Base-by-base conservation (phyloP, 1,140 invertebrate species). In the Radopholus similis region DNA sequence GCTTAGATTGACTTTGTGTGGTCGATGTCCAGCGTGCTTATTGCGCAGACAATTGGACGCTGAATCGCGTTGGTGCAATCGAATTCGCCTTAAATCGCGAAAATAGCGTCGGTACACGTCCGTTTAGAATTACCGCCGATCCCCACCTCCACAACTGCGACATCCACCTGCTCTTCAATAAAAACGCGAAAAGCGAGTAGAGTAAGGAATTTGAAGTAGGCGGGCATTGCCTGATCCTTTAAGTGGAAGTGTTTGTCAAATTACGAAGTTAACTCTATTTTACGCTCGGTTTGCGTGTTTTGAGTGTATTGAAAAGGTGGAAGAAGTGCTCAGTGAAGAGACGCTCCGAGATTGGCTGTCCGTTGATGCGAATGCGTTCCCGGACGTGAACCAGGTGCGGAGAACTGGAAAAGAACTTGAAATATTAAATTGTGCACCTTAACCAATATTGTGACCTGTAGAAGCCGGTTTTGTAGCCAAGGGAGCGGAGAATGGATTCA, bases 131-230 rank as follows among this genome's bases (percentile, higher is more conserved):
- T 62, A 62, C 59, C 59, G 0, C 96, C 96, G 72, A 99, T 95
- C 11, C 96, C 96, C 49, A 97, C 95, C 86, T 99, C 96, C 6
- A 98, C 81, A 40, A 99, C 88, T 1, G 90, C 91, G 6, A 95
- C 93, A 83, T 98, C 92, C 21, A 88, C 85, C 70, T 91, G 88
- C 80, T 93, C 89, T 58, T 88, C 84, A 0, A 93, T 51, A 83
- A 98, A 97, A 3, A 95, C 84, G 77, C 94, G 88, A 73, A 95
- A 91, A 15, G 91, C 90, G 85, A 98, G 85, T 15, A 97, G 85
- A 0, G 94, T 97, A 0, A 97, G 83, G 82, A 97, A 97, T 64
- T 89, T 88, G 84, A 98, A 99, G 83, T 96, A 99, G 8, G 88
- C 85, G 1, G 95, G 95, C 89, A 96, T 91, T 13, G 54, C 30